Evolutionary conservation across 2,888 invertebrate species (phyloP).

Genomic region (Calameuta pallipes): DNA sequence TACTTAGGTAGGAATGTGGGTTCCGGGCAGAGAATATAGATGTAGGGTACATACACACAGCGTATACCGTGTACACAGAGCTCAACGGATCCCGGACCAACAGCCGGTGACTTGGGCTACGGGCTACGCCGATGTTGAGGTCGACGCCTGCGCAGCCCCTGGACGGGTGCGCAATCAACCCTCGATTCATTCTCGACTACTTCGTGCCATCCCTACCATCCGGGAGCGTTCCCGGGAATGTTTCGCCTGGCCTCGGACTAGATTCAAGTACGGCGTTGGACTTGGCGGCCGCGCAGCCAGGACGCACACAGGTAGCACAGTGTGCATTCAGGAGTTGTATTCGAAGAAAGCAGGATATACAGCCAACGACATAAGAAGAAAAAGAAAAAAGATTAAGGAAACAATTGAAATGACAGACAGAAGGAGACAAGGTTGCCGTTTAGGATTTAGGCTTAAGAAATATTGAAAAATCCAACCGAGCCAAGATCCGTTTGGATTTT

Average conservation of each 20-base stretch:
- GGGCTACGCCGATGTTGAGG: slow-evolving; percentile 13
- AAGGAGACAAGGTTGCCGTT: slow-evolving; percentile 9
- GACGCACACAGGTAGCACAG: not conserved
- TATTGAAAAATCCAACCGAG: not conserved
- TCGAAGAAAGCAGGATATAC: slow-evolving; percentile 10
- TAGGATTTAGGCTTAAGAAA: not conserved
- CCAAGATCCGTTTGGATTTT: not conserved
- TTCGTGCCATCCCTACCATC: slow-evolving; percentile 10
- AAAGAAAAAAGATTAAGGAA: slow-evolving; percentile 18
- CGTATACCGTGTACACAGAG: slow-evolving; percentile 29
- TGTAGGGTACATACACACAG: slow-evolving; percentile 2
- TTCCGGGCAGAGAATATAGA: not conserved
- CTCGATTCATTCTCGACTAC: slow-evolving; percentile 19
- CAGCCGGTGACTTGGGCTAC: slow-evolving; percentile 14
- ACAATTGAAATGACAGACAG: slow-evolving; percentile 2
- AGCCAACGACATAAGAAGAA: slow-evolving; percentile 23
- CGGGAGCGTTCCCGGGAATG: slow-evolving; percentile 12
- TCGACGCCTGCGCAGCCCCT: slow-evolving; percentile 2
- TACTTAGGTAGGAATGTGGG: not conserved
- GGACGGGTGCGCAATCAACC: slow-evolving; percentile 14
- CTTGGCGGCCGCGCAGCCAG: not conserved
- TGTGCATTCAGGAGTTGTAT: slow-evolving; percentile 4
- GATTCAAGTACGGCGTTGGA: slow-evolving; percentile 4
- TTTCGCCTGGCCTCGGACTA: slow-evolving; percentile 14
- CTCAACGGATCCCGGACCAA: slow-evolving; percentile 38